Percentiles rank a stretch among this genome's conserved stretches.
These are phyloP conservation scores for Luehdorfia chinensis DNA, from an alignment of 1,140 invertebrate species.

Conservation along the genomic window DNA sequence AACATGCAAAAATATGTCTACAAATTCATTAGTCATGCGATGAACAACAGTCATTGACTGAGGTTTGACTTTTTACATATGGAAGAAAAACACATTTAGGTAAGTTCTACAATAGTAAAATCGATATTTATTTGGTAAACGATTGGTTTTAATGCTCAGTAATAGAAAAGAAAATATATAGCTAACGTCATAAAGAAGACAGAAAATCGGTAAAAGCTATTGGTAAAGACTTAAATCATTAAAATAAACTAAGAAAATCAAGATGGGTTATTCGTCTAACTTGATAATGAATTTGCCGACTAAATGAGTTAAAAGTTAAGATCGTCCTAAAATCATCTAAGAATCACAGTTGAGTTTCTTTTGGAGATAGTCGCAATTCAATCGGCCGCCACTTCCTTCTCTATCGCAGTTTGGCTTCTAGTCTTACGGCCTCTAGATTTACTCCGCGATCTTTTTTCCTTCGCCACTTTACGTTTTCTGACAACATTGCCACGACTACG, in stretches of 20 bases:
- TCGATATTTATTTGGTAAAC: conserved; percentile 12
- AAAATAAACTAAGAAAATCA: not conserved
- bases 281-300: not conserved
- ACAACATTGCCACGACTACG: conserved; percentile 57
- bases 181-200: too few species aligned
- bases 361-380: conserved; percentile 26
- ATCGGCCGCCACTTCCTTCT: conserved; percentile 46
- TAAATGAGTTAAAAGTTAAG: conserved; percentile 19
- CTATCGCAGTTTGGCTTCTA: conserved; percentile 52
- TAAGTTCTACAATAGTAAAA: too few species aligned
- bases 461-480: conserved; percentile 51
- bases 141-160: conserved; percentile 1
- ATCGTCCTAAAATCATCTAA: conserved; percentile 33
- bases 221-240: too few species aligned
- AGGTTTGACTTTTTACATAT: conserved; percentile 3
- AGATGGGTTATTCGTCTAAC: not conserved
- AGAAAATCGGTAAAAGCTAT: too few species aligned
- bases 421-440: conserved; percentile 56
- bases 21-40: conserved; percentile 1
- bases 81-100: too few species aligned
- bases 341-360: conserved; percentile 53
- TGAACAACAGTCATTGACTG: conserved; percentile 3
- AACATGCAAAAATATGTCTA: conserved; percentile 19
- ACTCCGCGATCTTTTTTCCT: conserved; percentile 56
- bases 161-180: not conserved